Base-by-base conservation (phyloP, 2,797 vertebrate genomes). In the Sebastes paucispinis region DNA sequence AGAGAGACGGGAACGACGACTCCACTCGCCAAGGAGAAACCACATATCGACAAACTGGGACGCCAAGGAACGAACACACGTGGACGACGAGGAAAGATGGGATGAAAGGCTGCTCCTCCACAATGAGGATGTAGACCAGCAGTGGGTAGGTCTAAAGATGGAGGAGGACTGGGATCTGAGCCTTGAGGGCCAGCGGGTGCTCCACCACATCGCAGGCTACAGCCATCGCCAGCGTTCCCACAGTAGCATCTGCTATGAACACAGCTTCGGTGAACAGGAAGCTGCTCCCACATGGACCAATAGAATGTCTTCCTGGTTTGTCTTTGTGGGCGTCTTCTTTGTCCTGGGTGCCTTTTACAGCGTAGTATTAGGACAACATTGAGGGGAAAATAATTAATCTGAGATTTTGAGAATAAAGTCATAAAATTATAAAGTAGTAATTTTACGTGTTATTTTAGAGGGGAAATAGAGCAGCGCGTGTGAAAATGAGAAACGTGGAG, bases 251-350 rank as follows among this genome's bases (percentile, higher is more conserved):
- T 10, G 34, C 20, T 54, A 7, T 2, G 18, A 32, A 7, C 10
- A 50, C n/a, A 12, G 43, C 4, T 32, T 3, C 12, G 29, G 52
- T 34, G 62, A 66, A 5, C 70, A 47, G 54, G 39, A 76, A 20
- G 57, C 72, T 13, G 31, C 1, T 63, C 31, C 63, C 43, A 8
- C 34, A 1, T 29, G 6, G 71, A 20, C 6, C 20, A 25, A 2
- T 0, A 5, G 58, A 10, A 66, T 18, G 47, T 3, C 9, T 7
- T 60, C 32, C 75, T 73, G 86, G 66, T 52, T 79, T 0, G 3
- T 86, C 47, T 71, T 59, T 1, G 34, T 74, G 5, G 58, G 47
- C 0, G 1, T 84, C 54, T 11, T 90, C 22, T 2, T 95, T 18
- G 10, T 90, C 47, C 8, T 93, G 27, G 39, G 50, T n/a, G 50